Evolutionary conservation across 1,140 invertebrate genomes (phyloP), one percentile per base, ranked within the genome.

Genomic region (Meloidogyne exigua): DNA sequence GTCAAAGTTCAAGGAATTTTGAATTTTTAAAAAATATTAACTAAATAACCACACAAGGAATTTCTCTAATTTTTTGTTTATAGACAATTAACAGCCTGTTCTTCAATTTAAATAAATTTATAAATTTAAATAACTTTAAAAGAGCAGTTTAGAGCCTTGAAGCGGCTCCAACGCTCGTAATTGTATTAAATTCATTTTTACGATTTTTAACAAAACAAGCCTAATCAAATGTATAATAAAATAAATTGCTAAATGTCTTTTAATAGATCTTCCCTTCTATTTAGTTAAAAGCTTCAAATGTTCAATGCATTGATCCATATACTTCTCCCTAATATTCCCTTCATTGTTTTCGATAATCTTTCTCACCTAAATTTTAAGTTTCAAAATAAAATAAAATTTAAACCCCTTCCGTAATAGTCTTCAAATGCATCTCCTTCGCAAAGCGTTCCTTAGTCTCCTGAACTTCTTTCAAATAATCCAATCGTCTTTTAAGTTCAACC

Each of bases 381-480:
- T 72, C 25, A 77, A 72, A 71, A 77, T 71, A 74, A 76, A 49
- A 18, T 28, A 13, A 66, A 44, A 74, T 66, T n/a, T 82, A 74
- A 62, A 78, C 78, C 23, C 82, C 83, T 36, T 83, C 81, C 66
- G 66, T 79, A 68, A 86, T 86, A 36, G 72, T 75, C 70, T 85
- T 83, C 69, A 86, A 64, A 42, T 86, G 65, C 26, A 85, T 79
- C 23, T 87, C 85, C 62, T 79, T 78, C 63, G 83, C 84, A 77
- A 87, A 87, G 23, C 85, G 84, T 49, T 76, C 68, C 74, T 86
- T 86, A 28, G 83, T 87, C 36, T 75, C 84, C 62, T 86, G 85
- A 28, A 86, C 85, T 69, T 86, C 85, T 57, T 83, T 76, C 67
- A 86, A 71, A 65, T 83, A 86, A 67, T 86, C 85, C 4, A 86